phyloP scores from a whole-genome alignment of 2,888 invertebrate species.

The Muschampia plurimacula region DNA sequence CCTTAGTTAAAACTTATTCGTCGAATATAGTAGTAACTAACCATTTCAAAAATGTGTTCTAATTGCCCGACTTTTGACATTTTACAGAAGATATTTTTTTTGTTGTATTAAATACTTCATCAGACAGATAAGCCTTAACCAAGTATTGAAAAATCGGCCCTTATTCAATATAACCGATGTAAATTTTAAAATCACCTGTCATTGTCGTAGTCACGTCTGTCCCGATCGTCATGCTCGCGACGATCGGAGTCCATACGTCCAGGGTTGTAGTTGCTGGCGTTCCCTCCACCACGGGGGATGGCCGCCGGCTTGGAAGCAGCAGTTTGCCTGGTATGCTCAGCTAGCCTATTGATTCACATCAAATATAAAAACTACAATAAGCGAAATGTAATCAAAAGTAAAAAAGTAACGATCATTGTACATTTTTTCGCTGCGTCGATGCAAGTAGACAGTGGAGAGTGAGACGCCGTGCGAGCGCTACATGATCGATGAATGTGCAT shows the following conservation, averaged over 20 bases:
- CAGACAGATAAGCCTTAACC: too few relatives aligned
- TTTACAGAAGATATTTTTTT: too few relatives aligned
- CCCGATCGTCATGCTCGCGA: constrained; percentile 77
- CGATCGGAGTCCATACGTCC: constrained; percentile 67
- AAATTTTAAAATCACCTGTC: constrained; percentile 57
- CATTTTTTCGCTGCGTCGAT: constrained; percentile 31
- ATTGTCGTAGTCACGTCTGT: constrained; percentile 70
- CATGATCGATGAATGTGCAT: constrained; percentile 26
- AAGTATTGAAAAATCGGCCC: too few relatives aligned
- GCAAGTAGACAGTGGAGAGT: neutral
- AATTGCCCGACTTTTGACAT: too few relatives aligned
- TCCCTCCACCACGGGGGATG: constrained; percentile 50
- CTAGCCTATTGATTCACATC: constrained; percentile 60
- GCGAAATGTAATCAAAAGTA: constrained; percentile 11
- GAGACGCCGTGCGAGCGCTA: constrained; percentile 21
- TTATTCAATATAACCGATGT: too few relatives aligned
- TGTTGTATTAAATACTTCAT: too few relatives aligned
- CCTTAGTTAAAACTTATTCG: too few relatives aligned
- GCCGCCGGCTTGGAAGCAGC: constrained; percentile 47
- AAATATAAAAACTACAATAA: constrained; percentile 17
- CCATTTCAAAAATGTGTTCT: too few relatives aligned
- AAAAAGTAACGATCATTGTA: constrained; percentile 31
- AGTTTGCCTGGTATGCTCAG: constrained; percentile 72
- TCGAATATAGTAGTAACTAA: too few relatives aligned
- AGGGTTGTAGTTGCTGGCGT: constrained; percentile 59